Base-by-base conservation (phyloP, 2,888 invertebrate genomes). In the Yponomeuta malinellus region DNA sequence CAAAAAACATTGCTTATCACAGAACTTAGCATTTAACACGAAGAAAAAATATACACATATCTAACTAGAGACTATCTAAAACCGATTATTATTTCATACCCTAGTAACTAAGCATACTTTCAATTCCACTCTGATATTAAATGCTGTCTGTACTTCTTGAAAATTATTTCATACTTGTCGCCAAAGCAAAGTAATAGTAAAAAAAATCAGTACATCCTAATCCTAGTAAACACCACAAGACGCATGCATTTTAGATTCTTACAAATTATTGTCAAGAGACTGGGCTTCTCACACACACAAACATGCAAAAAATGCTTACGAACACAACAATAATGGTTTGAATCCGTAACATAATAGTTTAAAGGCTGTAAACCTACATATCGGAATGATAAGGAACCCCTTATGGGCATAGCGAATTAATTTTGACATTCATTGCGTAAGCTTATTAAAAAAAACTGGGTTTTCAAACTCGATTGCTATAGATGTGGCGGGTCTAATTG, bases 1-100 rank as follows among this genome's bases (percentile, higher is more conserved):
- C 82, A 81, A 78, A 8, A 72, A 73, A 77, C 78, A 12, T 68
- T 37, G 31, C 78, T 78, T 86, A 87, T 87, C 87, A 87, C 87
- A 86, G 85, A 83, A 78, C 84, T 84, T 82, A 86, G 81, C 79
- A 75, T 78, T 79, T 74, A 76, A 77, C 78, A 83, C 12, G 81
- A 83, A 83, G 80, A 80, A 78, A 78, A 81, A 82, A 83, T 81
- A 83, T 81, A 82, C 82, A 82, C 77, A 78, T 77, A 78, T 72
- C 6, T 43, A 43, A 43, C 43, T 43, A 43, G 43, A 8, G 43
- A 43, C 43, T 43, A 43, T 43, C 43, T 43, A 78, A 74, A 70
- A 73, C 76, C 75, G 76, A 76, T 72, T 73, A 76, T 78, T 74
- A 77, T 80, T 79, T 78, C 66, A 75, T 74, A 33, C 29, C 29